phyloP scores from a whole-genome alignment of 2,113 vertebrate species.

The Hipposideros armiger region DNA sequence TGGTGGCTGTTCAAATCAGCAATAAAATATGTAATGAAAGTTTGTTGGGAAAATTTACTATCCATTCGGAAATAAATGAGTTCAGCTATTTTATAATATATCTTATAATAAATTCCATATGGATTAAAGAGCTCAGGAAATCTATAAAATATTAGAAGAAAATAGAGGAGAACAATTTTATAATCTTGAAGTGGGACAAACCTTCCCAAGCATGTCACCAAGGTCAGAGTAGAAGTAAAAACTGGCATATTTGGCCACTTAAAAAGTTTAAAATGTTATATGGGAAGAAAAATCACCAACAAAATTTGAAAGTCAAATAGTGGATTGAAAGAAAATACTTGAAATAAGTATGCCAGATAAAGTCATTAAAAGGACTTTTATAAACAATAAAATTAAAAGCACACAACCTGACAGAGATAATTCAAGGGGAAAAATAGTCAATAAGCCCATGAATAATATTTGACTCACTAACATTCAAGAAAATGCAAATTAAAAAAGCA shows the following conservation, averaged over 20 bases:
- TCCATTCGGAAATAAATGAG: background rate
- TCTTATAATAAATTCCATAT: slow-evolving; percentile 24
- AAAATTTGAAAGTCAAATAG: slow-evolving; percentile 26
- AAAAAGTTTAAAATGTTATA: background rate
- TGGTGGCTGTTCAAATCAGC: background rate
- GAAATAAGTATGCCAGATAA: background rate
- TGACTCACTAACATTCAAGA: background rate
- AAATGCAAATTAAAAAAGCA: background rate
- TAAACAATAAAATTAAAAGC: slow-evolving; percentile 20
- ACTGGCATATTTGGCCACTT: background rate
- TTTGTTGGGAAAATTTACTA: background rate
- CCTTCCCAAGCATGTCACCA: background rate
- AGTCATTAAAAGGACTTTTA: background rate
- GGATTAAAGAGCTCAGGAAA: background rate
- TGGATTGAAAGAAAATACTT: slow-evolving; percentile 24
- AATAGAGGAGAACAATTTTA: background rate
- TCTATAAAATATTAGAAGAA: background rate
- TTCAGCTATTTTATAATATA: background rate
- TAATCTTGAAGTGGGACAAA: background rate
- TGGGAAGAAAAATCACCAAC: background rate
- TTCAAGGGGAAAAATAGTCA: background rate
- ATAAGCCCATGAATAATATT: background rate
- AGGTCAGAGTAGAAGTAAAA: background rate
- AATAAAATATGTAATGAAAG: background rate
- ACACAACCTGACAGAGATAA: background rate